A percentile compares a stretch with the other conserved stretches of the same genome.
phyloP scores from a whole-genome alignment of 2,797 vertebrate species.

The Macropus fuliginosus region DNA sequence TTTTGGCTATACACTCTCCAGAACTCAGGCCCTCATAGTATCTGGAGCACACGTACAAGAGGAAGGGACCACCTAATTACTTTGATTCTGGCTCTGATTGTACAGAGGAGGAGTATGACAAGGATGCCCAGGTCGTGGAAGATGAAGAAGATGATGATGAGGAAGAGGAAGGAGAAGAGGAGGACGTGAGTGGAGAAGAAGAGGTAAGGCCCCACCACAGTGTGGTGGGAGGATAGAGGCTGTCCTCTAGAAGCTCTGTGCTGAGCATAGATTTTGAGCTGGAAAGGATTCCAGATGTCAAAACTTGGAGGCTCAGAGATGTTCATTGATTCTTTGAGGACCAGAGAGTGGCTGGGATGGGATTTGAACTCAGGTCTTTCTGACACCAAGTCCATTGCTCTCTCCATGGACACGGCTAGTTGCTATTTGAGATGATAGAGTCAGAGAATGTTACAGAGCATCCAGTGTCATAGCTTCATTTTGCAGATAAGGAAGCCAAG shows the following conservation, averaged over 20 bases:
- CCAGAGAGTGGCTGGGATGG: not conserved
- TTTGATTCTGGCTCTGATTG: not conserved
- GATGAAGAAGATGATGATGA: slow-evolving; percentile 95
- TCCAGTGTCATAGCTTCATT: not conserved
- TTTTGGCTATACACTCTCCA: not conserved
- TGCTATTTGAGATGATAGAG: not conserved
- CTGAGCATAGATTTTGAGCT: not conserved
- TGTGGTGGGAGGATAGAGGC: not conserved
- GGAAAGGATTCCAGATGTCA: not conserved
- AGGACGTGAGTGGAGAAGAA: slow-evolving; percentile 96
- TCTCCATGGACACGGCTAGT: too few relatives aligned
- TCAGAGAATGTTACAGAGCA: not conserved
- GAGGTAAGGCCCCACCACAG: slow-evolving; percentile 81
- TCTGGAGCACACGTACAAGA: not conserved
- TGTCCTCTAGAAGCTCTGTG: not conserved
- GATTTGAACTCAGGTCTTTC: not conserved
- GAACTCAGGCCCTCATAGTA: not conserved
- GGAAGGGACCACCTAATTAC: not conserved
- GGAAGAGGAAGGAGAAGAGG: slow-evolving; percentile 96
- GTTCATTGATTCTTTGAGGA: not conserved
- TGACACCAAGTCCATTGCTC: not conserved
- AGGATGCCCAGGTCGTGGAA: slow-evolving; percentile 93
- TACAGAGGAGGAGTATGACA: slow-evolving; percentile 95
- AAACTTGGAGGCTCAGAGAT: not conserved
- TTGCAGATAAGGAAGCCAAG: not conserved